These are phyloP conservation scores for Ceryle rudis DNA, from an alignment of 2,797 vertebrate species.

Conservation along the genomic window DNA sequence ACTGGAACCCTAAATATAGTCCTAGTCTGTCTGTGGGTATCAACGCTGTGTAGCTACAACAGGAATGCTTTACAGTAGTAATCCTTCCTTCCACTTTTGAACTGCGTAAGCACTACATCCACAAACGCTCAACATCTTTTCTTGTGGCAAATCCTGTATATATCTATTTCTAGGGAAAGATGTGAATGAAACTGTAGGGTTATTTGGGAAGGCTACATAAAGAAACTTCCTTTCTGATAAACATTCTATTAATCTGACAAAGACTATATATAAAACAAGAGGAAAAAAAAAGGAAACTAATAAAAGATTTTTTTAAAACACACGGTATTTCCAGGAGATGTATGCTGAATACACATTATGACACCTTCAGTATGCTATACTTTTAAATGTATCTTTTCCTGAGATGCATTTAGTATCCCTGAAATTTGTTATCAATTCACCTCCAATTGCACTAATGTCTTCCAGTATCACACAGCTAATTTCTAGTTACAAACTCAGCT, in stretches of 20 bases:
- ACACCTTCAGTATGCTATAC: background rate
- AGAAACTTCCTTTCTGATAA: background rate
- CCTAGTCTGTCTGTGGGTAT: slow-evolving; percentile 61
- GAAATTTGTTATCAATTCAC: slow-evolving; percentile 4
- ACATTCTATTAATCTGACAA: background rate
- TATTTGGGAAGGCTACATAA: background rate
- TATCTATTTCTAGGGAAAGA: background rate
- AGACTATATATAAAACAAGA: background rate
- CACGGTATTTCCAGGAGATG: background rate
- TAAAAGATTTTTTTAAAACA: background rate
- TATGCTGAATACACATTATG: background rate
- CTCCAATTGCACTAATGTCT: background rate
- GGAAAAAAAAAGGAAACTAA: background rate
- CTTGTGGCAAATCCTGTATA: background rate
- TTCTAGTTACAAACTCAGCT: background rate
- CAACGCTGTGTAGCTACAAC: slow-evolving; percentile 45
- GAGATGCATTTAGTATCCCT: background rate
- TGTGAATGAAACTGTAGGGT: background rate
- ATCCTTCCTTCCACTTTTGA: slow-evolving; percentile 34
- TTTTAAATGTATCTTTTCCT: background rate
- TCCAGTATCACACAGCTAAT: background rate
- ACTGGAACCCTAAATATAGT: slow-evolving; percentile 63
- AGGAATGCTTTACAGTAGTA: slow-evolving; percentile 3
- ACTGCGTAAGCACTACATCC: background rate
- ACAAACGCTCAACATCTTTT: background rate